Percentiles rank a stretch among this genome's conserved stretches.
Conservation (phyloP, 64 coral and sea anemone genomes). For the Porites lutea region DNA sequence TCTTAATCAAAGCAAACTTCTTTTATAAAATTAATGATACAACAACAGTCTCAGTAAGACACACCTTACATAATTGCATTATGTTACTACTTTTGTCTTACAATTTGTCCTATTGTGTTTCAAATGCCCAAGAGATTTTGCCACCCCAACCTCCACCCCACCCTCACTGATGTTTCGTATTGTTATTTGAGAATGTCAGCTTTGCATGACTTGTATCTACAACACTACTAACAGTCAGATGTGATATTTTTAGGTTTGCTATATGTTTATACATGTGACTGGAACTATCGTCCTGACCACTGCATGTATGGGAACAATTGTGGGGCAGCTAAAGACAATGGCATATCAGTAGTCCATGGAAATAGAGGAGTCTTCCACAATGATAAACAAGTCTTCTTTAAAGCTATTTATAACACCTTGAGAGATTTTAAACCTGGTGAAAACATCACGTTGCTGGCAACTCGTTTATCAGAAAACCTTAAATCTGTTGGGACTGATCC, state of each 20-base stretch:
- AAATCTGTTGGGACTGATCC: slow-evolving; percentile 2
- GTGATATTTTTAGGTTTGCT: slow-evolving; percentile 67
- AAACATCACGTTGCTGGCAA: slow-evolving; percentile 14
- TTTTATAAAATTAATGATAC: no score
- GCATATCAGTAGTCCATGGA: slow-evolving; percentile 96
- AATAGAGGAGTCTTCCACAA: slow-evolving; percentile 86
- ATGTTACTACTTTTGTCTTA: no score
- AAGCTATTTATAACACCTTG: slow-evolving; percentile 68
- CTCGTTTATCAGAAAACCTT: slow-evolving; percentile 28
- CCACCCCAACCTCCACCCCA: no score
- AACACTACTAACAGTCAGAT: background rate
- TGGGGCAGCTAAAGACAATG: slow-evolving; percentile 76
- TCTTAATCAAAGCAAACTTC: no score
- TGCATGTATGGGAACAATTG: slow-evolving; percentile 97
- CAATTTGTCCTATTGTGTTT: no score
- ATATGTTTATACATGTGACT: slow-evolving; percentile 85
- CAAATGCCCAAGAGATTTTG: no score
- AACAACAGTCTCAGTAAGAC: no score
- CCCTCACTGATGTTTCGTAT: no score
- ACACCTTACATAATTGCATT: no score
- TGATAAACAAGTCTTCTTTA: slow-evolving; percentile 86
- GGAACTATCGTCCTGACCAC: slow-evolving; percentile 97
- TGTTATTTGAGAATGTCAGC: no score
- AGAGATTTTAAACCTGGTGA: slow-evolving; percentile 69
- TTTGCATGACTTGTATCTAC: background rate